Percentiles rank a stretch among this genome's conserved stretches.
Evolutionary conservation across 1,140 invertebrate genomes (phyloP).

Genomic region (Trissolcus basalis): DNA sequence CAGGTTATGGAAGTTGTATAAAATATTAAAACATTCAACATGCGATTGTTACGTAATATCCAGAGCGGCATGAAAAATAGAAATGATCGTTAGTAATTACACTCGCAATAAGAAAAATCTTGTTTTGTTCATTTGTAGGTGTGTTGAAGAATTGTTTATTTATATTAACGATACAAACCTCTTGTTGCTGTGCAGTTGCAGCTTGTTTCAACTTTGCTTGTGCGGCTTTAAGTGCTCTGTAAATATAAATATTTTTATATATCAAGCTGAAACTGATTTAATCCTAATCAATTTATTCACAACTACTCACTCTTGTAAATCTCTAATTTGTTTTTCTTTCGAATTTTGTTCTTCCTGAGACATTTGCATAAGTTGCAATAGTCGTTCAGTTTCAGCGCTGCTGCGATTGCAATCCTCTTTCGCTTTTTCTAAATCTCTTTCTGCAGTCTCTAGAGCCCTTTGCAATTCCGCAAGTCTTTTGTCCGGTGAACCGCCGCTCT

Average conservation of each 20-base stretch:
- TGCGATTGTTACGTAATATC: slow-evolving; percentile 51
- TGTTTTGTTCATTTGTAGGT: no score
- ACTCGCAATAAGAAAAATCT: neutral
- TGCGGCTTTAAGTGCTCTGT: slow-evolving; percentile 89
- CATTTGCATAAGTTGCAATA: slow-evolving; percentile 94
- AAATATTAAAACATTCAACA: slow-evolving; percentile 11
- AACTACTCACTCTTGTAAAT: slow-evolving; percentile 91
- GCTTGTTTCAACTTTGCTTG: slow-evolving; percentile 86
- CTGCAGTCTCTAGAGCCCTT: slow-evolving; percentile 78
- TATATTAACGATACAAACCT: slow-evolving; percentile 76
- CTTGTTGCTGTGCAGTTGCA: slow-evolving; percentile 84
- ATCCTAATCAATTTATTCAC: neutral
- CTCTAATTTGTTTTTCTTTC: slow-evolving; percentile 96
- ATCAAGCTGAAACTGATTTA: neutral
- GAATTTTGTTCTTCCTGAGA: slow-evolving; percentile 96
- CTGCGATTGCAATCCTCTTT: slow-evolving; percentile 88
- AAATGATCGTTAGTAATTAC: slow-evolving; percentile 52
- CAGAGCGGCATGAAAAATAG: slow-evolving; percentile 67
- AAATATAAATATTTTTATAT: slow-evolving; percentile 59
- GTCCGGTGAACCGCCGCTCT: slow-evolving; percentile 86
- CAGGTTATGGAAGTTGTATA: neutral
- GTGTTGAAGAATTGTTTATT: slow-evolving; percentile 8
- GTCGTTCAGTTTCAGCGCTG: slow-evolving; percentile 90
- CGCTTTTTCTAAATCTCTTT: slow-evolving; percentile 81
- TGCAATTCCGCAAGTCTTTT: slow-evolving; percentile 87